Evolutionary conservation across 2,888 invertebrate species (phyloP), one percentile per base, ranked within the genome.

Genomic region (Andrena praecox): DNA sequence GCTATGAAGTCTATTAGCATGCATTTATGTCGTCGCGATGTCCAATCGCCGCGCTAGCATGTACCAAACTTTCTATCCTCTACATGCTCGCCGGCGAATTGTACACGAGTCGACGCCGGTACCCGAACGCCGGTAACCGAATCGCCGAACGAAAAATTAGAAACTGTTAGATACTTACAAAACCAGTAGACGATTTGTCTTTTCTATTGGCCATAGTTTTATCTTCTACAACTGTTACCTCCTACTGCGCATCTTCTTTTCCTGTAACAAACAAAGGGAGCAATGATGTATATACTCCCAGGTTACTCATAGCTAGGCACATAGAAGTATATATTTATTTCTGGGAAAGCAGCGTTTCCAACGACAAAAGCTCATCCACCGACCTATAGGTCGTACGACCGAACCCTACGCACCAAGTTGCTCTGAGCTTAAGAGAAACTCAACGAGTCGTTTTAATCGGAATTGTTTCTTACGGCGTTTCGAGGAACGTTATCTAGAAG

Each of bases 141-240:
- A 8, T 2, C 27, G 24, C 16, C 27, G 5, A 4, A n/a, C 10
- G 16, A 20, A 66, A 66, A 7, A 33, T n/a, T n/a, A 60, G 60
- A 60, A 33, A 20, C 16, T 29, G 8, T 12, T 50, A n/a, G 29
- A 20, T 88, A 93, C 93, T 93, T 78, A 93, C 93, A 89, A 93
- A 93, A 77, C 93, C 92, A 52, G 84, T 42, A 5, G 92, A 87
- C 70, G 90, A 87, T 89, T 92, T 93, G 80, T 93, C 93, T 78
- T 91, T 93, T 87, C 92, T 92, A 78, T 90, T 92, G 75, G 93
- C 90, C 93, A 93, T 93, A 81, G 86, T 81, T 69, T 60, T 20
- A 69, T 76, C 68, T 80, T 75, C 80, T 31, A 71, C 63, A 54
- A 77, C 52, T 31, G 85, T 87, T 90, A 89, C 76, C 89, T 85